Percentiles rank a stretch among this genome's conserved stretches.
These are phyloP conservation scores for Rhopalosiphum padi DNA, from an alignment of 1,140 invertebrate genomes.

Conservation along the genomic window DNA sequence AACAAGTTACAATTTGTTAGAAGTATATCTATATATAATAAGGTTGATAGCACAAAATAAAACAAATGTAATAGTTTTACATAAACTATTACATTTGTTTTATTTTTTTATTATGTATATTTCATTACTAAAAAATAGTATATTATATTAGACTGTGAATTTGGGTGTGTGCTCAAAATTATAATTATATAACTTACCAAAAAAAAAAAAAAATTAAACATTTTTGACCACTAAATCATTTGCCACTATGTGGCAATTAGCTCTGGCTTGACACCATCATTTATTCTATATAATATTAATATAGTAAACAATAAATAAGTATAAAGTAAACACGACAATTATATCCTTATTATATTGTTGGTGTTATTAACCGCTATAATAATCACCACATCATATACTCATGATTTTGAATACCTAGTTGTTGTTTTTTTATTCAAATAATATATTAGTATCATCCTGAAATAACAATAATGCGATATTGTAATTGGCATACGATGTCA, in stretches of 20 bases:
- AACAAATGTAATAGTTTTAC: no score
- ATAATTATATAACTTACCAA: no score
- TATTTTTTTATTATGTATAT: no score
- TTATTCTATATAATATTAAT: not conserved
- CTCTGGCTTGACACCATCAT: no score
- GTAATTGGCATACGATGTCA: not conserved
- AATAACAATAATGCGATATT: not conserved
- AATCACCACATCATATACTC: no score
- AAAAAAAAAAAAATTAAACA: no score
- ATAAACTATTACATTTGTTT: no score
- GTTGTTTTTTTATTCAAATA: not conserved
- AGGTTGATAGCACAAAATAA: no score
- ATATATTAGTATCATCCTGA: conserved; percentile 4
- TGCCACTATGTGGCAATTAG: no score
- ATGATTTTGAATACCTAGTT: not conserved
- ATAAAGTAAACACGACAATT: not conserved
- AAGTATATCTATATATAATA: no score
- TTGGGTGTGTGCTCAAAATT: not conserved
- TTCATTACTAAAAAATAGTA: not conserved
- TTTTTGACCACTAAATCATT: no score
- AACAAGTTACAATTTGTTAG: no score
- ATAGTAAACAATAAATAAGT: not conserved
- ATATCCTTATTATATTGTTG: not conserved
- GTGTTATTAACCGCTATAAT: not conserved
- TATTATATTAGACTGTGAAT: not conserved